Evolutionary conservation across 2,113 vertebrate genomes (phyloP), one percentile per base, ranked within the genome.

Genomic region (Cavia porcellus): DNA sequence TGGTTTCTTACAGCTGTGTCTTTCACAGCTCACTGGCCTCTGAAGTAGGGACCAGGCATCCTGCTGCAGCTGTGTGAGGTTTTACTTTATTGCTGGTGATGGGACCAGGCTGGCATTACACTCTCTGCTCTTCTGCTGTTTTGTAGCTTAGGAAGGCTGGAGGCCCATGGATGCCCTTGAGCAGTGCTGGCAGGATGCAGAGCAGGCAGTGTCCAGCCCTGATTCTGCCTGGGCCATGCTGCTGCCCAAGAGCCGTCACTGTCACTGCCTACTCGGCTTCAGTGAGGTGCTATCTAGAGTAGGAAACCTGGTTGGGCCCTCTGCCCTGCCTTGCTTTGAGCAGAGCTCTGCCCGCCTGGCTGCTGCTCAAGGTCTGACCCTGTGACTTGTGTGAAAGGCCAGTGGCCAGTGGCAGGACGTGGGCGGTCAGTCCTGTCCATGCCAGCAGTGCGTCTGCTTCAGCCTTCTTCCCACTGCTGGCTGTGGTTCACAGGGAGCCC

Each of bases 401-500:
- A 81, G 79, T 8, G 22, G 22, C 89, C 77, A 55, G 68, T 55
- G 66, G 70, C 0, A 9, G 88, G 90, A 96, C 61, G 61, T n/a
- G 35, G 59, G 30, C 47, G 87, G 86, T 91, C 80, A 45, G 68
- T 89, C 70, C 2, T 1, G 38, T 87, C 68, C 12, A 45, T 72
- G 96, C 88, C 70, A 22, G 74, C 22, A 81, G 89, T 92, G 0
- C 74, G 66, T 81, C 70, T 59, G 83, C 94, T 75, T 62, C 83
- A 57, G 10, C 89, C 55, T 91, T 94, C 89, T 38, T 88, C 97
- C 96, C 66, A 59, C 72, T 92, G 77, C 89, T 47, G 57, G 97
- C 82, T 28, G 93, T 72, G 92, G 75, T 97, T 98, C 97, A 89
- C 84, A 5, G 92, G 96, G 90, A 97, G 92, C 93, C n/a, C 91